Evolutionary conservation across 1,140 invertebrate genomes (phyloP).

Genomic region (Drosophila lini): DNA sequence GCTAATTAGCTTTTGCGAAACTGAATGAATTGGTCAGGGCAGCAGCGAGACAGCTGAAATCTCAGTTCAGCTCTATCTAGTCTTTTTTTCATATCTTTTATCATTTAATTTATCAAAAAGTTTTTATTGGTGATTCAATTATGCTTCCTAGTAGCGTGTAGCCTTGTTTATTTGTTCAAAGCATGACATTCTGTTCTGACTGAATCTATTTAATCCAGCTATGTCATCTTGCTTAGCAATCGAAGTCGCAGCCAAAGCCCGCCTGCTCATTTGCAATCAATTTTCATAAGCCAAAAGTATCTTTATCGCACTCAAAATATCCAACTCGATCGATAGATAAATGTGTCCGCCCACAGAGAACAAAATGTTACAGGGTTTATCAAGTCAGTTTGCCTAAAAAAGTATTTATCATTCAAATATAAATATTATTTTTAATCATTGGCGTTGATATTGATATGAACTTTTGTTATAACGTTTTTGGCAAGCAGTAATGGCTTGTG

Average conservation of each 20-base stretch:
- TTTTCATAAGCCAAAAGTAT: constrained; percentile 43
- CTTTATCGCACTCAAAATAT: constrained; percentile 16
- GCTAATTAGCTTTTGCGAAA: constrained; percentile 78
- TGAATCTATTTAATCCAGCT: constrained; percentile 19
- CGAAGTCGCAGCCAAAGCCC: constrained; percentile 14
- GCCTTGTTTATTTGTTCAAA: not conserved
- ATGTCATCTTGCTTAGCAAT: constrained; percentile 34
- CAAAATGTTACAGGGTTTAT: constrained; percentile 1
- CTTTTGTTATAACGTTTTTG: not conserved
- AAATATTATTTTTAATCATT: not conserved
- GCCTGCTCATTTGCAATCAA: constrained; percentile 38
- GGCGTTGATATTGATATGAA: not conserved
- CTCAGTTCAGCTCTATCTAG: constrained; percentile 10
- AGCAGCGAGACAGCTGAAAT: constrained; percentile 43
- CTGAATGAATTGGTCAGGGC: constrained; percentile 69
- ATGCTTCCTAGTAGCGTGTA: constrained; percentile 4
- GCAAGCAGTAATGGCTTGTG: not conserved
- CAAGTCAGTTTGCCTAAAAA: constrained; percentile 3
- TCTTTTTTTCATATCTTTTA: constrained; percentile 9
- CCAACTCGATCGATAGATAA: constrained; percentile 38
- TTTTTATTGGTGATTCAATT: constrained; percentile 35
- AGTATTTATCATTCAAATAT: constrained; percentile 7
- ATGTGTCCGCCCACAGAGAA: not conserved
- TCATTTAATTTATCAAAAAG: constrained; percentile 18
- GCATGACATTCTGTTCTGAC: constrained; percentile 8